Conservation (phyloP, 2,888 invertebrate genomes). For the Cantharis nigra region DNA sequence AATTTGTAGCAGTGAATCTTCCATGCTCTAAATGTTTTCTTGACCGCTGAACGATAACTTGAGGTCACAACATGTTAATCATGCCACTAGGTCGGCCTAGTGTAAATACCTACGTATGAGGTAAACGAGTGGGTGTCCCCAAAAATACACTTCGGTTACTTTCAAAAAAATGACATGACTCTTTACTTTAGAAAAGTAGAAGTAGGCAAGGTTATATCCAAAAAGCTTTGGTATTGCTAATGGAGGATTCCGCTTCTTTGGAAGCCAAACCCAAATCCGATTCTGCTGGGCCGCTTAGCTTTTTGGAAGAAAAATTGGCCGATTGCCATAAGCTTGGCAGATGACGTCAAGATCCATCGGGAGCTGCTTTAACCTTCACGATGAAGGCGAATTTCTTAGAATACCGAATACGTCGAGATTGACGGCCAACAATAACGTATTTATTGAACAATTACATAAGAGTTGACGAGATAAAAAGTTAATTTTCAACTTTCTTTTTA, state of each 20-base stretch:
- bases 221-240: neutral
- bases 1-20: slow-evolving; percentile 17
- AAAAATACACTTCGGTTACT: neutral
- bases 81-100: slow-evolving; percentile 31
- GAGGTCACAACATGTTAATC: slow-evolving; percentile 32
- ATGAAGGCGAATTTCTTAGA: neutral
- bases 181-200: neutral
- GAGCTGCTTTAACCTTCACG: neutral
- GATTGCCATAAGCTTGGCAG: neutral
- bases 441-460: neutral
- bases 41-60: slow-evolving; percentile 30
- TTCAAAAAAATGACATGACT: neutral
- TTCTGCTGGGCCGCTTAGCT: too few relatives aligned
- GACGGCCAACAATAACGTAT: neutral
- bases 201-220: neutral
- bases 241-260: neutral
- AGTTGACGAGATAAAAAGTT: neutral
- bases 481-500: neutral
- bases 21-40: slow-evolving; percentile 26
- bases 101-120: neutral
- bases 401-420: neutral
- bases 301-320: neutral
- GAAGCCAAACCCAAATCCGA: neutral
- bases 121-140: neutral
- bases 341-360: neutral